These are phyloP conservation scores for Erpetoichthys calabaricus DNA, from an alignment of 2,797 vertebrate species.

Conservation along the genomic window DNA sequence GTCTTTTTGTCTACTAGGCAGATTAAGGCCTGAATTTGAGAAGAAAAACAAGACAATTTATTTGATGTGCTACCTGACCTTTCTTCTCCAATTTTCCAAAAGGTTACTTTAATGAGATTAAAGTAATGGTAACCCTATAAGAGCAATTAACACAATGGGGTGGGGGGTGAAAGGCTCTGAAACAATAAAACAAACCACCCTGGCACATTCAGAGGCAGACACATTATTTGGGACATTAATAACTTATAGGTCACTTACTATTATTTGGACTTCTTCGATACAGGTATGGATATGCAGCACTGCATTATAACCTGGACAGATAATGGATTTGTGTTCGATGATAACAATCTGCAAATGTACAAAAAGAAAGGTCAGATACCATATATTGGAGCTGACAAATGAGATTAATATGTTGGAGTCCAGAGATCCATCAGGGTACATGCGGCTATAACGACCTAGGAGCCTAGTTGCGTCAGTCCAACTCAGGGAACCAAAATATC, in stretches of 20 bases:
- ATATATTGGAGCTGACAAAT: background rate
- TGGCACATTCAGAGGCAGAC: no score
- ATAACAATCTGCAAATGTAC: conserved; percentile 76
- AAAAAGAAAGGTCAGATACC: conserved; percentile 9
- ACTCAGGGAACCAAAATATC: no score
- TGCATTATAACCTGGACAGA: conserved; percentile 92
- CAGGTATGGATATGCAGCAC: conserved; percentile 95
- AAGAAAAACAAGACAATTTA: conserved; percentile 10
- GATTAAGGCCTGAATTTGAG: conserved; percentile 75
- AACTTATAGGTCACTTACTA: conserved; percentile 50
- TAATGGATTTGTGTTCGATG: conserved; percentile 97
- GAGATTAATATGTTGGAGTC: background rate
- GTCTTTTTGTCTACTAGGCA: conserved; percentile 96
- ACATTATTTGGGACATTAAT: no score
- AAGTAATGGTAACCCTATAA: background rate
- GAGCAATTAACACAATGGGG: no score
- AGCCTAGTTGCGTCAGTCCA: no score
- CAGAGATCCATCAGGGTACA: background rate
- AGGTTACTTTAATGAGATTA: no score
- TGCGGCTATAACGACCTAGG: no score
- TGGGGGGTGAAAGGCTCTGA: no score
- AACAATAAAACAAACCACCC: no score
- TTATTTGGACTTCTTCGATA: conserved; percentile 94
- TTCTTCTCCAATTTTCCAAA: no score
- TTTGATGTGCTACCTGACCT: no score